phyloP scores from a whole-genome alignment of 2,113 vertebrate species.

The Desmodus rotundus region DNA sequence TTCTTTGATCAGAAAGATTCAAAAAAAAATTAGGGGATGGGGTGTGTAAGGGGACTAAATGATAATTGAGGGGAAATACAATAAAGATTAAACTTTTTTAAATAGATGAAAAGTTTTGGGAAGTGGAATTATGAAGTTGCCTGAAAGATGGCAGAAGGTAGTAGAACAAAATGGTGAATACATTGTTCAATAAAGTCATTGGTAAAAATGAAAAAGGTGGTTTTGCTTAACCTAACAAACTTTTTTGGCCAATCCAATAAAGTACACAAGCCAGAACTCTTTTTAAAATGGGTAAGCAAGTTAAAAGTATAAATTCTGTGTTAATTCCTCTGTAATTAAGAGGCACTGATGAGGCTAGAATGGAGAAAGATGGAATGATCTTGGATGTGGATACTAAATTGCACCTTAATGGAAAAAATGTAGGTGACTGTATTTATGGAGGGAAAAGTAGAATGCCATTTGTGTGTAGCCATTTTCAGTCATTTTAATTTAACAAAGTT shows the following conservation, averaged over 20 bases:
- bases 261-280: neutral
- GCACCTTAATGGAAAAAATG: neutral
- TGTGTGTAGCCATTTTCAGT: neutral
- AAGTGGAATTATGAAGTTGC: too few species aligned
- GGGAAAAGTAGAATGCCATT: neutral
- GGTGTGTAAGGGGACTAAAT: too few species aligned
- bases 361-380: neutral
- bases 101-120: too few species aligned
- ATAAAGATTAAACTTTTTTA: too few species aligned
- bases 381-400: neutral
- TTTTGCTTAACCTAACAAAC: too few species aligned
- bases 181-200: too few species aligned
- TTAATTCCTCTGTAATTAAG: neutral
- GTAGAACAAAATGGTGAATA: too few species aligned
- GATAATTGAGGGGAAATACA: too few species aligned
- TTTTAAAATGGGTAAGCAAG: neutral
- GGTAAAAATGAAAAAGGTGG: too few species aligned
- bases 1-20: too few species aligned
- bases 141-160: too few species aligned
- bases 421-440: neutral
- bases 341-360: neutral
- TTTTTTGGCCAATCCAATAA: neutral
- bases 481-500: neutral
- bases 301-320: neutral
- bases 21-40: too few species aligned